phyloP scores from a whole-genome alignment of 2,888 invertebrate genomes.

The Tetropium fuscum region DNA sequence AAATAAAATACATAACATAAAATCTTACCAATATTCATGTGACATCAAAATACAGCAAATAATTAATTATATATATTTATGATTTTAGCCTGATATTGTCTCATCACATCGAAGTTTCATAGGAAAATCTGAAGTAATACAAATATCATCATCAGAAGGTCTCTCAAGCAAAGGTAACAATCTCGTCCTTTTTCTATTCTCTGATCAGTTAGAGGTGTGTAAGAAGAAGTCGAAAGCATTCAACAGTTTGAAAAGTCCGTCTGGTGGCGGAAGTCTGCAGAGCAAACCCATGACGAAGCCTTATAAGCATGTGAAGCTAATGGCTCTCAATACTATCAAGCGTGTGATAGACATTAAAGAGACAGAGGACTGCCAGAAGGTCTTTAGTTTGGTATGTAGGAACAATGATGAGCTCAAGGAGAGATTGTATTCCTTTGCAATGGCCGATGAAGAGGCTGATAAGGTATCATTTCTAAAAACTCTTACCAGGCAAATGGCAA shows the following conservation, averaged over 20 bases:
- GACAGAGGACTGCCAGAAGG: slow-evolving; percentile 87
- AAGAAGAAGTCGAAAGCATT: slow-evolving; percentile 85
- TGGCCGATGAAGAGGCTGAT: slow-evolving; percentile 83
- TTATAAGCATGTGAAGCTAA: slow-evolving; percentile 91
- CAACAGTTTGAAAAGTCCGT: slow-evolving; percentile 77
- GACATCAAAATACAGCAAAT: no score
- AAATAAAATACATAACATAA: no score
- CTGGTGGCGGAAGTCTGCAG: slow-evolving; percentile 51
- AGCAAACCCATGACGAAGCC: slow-evolving; percentile 79
- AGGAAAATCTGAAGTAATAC: slow-evolving; percentile 88
- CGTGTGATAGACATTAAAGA: slow-evolving; percentile 92
- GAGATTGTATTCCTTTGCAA: slow-evolving; percentile 87
- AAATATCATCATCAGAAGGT: slow-evolving; percentile 78
- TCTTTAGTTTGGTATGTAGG: slow-evolving; percentile 90
- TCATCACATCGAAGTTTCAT: slow-evolving; percentile 94
- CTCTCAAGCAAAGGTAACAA: slow-evolving; percentile 85
- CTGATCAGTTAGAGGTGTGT: slow-evolving; percentile 94
- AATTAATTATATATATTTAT: slow-evolving; percentile 40
- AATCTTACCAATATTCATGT: no score
- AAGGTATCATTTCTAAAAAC: slow-evolving; percentile 85
- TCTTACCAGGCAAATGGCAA: slow-evolving; percentile 91
- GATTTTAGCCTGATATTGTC: slow-evolving; percentile 87
- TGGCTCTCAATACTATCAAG: slow-evolving; percentile 90
- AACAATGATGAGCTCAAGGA: slow-evolving; percentile 89
- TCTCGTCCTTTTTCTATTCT: slow-evolving; percentile 91